Conservation (phyloP, 2,113 vertebrate genomes). For the Poeciliopsis prolifica region DNA sequence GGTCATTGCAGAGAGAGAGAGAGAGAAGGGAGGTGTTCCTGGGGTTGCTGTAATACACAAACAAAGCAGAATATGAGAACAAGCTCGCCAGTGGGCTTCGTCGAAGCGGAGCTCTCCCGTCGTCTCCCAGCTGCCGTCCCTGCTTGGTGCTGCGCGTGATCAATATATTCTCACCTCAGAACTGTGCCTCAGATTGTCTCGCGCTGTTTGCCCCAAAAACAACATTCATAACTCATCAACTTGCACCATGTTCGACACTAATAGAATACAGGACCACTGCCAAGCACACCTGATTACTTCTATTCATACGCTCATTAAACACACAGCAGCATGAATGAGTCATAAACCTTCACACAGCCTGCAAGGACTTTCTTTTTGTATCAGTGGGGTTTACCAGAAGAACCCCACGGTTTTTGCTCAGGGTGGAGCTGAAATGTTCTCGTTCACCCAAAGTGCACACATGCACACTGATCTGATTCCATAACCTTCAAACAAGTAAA, state of each 20-base stretch:
- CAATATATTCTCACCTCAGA: slow-evolving; percentile 61
- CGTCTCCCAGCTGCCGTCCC: slow-evolving; percentile 58
- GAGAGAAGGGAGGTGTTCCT: slow-evolving; percentile 26
- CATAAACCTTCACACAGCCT: slow-evolving; percentile 16
- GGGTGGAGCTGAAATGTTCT: slow-evolving; percentile 19
- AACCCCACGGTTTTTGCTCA: slow-evolving; percentile 13
- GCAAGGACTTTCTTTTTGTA: slow-evolving; percentile 25
- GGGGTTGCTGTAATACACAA: slow-evolving; percentile 27
- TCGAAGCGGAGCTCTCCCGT: slow-evolving; percentile 38
- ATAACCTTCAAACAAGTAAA: slow-evolving; percentile 43
- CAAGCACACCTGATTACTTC: slow-evolving; percentile 33
- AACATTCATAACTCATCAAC: slow-evolving; percentile 31
- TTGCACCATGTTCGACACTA: slow-evolving; percentile 18
- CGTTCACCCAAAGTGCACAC: neutral
- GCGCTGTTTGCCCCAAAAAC: slow-evolving; percentile 20
- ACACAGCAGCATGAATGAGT: slow-evolving; percentile 18
- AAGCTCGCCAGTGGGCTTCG: slow-evolving; percentile 43
- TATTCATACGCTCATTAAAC: slow-evolving; percentile 27
- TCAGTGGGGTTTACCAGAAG: slow-evolving; percentile 3
- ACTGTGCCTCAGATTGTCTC: slow-evolving; percentile 30
- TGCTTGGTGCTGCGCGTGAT: slow-evolving; percentile 62
- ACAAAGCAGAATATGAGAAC: slow-evolving; percentile 51
- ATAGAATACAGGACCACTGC: slow-evolving; percentile 7
- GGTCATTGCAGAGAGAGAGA: slow-evolving; percentile 50
- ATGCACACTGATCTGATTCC: slow-evolving; percentile 25